Evolutionary conservation across 1,140 invertebrate genomes (phyloP), one percentile per base, ranked within the genome.

Genomic region (Tribolium madens): DNA sequence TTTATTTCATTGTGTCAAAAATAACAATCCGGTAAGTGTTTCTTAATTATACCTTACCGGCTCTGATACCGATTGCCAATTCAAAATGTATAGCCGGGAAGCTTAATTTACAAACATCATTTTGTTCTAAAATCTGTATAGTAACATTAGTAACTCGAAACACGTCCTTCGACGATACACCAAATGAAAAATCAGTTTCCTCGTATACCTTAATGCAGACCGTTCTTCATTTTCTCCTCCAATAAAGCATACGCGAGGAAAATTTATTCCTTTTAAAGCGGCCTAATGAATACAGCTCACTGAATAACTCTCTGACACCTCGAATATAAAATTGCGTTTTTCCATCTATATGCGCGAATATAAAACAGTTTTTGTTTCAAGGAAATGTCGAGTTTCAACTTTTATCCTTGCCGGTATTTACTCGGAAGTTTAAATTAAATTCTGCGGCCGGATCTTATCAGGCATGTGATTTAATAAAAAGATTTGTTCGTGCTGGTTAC

Each of bases 401-500:
- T 72, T 72, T 48, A 50, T 33, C 46, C 42, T 13, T 7, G 12
- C n/a, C 12, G 17, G 31, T 72, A 72, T 52, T 53, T 72, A 52
- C 70, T 53, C 70, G 12, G 47, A 72, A 72, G 72, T 57, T 76
- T 71, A 52, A 76, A 76, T 76, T 71, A 70, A 76, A 76, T 76
- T 76, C 70, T 71, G 64, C 31, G 42, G 64, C 47, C 21, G 47
- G 70, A 52, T 60, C 64, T 73, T 68, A 72, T 72, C 76, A 48
- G 64, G 69, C 70, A 48, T 33, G 53, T 77, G 48, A 77, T 77
- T 72, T 70, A 73, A 77, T 77, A 77, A 77, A 77, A 48, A 64
- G 76, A 77, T 77, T 77, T 77, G 64, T 77, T 77, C 76, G 57
- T 57, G 71, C 76, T 77, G 70, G 70, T 77, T 77, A 73, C 70